Percentiles rank a stretch among this genome's conserved stretches.
Conservation (phyloP, 2,888 invertebrate species). For the Drosophila buzzatii region DNA sequence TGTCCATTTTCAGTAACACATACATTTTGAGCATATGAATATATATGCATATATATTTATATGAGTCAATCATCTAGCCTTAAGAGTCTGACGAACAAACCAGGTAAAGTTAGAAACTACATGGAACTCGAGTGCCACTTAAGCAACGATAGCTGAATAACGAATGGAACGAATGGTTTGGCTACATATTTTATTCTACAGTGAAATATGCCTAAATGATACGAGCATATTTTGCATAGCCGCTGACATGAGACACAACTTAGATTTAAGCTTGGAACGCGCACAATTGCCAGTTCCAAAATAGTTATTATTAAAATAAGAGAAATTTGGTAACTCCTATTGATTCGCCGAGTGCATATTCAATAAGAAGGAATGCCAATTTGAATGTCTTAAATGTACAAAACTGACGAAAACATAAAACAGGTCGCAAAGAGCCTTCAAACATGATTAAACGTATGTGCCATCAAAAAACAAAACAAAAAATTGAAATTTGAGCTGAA, state of each 20-base stretch:
- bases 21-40: slow-evolving; percentile 1
- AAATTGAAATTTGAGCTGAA: slow-evolving; percentile 39
- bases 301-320: slow-evolving; percentile 14
- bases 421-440: slow-evolving; percentile 55
- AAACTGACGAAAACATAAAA: slow-evolving; percentile 44
- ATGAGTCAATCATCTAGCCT: slow-evolving; percentile 38
- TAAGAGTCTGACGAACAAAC: slow-evolving; percentile 52
- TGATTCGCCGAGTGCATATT: slow-evolving; percentile 41
- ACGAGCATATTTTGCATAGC: slow-evolving; percentile 58
- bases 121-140: slow-evolving; percentile 72
- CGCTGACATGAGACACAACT: slow-evolving; percentile 40
- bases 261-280: slow-evolving; percentile 14
- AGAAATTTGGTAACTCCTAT: slow-evolving; percentile 17
- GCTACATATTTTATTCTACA: slow-evolving; percentile 28
- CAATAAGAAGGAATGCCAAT: slow-evolving; percentile 40
- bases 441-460: slow-evolving; percentile 61
- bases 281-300: not conserved
- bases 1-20: slow-evolving; percentile 28
- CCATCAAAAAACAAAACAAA: slow-evolving; percentile 52
- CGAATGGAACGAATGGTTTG: slow-evolving; percentile 72
- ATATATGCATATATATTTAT: not conserved
- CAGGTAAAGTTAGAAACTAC: slow-evolving; percentile 36
- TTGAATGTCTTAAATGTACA: slow-evolving; percentile 44
- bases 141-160: slow-evolving; percentile 74
- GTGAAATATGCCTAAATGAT: slow-evolving; percentile 33